Percentiles rank a stretch among this genome's conserved stretches.
phyloP scores from a whole-genome alignment of 2,113 vertebrate genomes.

The Ptyas mucosa region DNA sequence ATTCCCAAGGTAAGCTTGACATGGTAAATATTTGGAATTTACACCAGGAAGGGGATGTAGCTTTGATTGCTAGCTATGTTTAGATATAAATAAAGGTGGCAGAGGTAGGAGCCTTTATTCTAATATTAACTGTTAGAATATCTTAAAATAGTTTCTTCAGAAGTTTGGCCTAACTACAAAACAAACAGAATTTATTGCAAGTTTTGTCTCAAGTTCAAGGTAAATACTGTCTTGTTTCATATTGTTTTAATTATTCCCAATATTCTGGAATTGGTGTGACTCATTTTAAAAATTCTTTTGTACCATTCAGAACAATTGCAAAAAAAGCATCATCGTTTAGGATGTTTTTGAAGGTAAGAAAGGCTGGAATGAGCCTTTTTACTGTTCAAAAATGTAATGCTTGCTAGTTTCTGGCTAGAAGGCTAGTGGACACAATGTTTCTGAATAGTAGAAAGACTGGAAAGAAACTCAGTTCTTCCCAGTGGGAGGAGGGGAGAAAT shows the following conservation, averaged over 20 bases:
- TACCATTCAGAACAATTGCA: not conserved
- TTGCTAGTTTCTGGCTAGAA: not conserved
- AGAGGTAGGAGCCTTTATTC: not conserved
- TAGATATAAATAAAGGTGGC: not conserved
- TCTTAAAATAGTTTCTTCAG: not conserved
- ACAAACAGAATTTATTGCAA: not conserved
- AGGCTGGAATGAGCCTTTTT: not conserved
- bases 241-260: not conserved
- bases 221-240: not conserved
- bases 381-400: not conserved
- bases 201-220: not conserved
- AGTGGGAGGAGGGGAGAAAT: not conserved
- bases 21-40: not conserved
- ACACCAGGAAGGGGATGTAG: not conserved
- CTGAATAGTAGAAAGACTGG: not conserved
- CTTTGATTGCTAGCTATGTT: not conserved
- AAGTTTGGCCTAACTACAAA: not conserved
- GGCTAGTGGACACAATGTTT: not conserved
- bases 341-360: too few species aligned
- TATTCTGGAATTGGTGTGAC: not conserved
- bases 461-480: not conserved
- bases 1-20: conserved; percentile 70
- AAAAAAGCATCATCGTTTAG: not conserved
- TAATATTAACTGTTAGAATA: not conserved
- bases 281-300: not conserved